Percentiles rank a stretch among this genome's conserved stretches.
Conservation (phyloP, 2,888 invertebrate species). For the Entomobrya proxima region DNA sequence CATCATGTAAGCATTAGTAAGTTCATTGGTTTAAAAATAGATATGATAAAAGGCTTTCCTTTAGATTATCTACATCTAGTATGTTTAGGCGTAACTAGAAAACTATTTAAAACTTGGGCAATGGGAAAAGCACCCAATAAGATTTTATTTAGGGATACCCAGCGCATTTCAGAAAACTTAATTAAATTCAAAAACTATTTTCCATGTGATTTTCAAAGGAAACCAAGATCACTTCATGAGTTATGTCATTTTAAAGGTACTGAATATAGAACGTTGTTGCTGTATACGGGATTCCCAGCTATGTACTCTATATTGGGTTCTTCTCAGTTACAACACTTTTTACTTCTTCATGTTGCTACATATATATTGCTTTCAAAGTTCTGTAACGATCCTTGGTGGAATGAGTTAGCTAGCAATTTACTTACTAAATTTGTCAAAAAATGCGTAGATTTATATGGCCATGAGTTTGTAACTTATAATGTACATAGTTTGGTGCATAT, state of each 20-base stretch:
- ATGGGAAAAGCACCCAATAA: neutral
- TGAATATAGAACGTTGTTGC: neutral
- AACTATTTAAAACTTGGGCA: neutral
- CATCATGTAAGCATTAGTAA: neutral
- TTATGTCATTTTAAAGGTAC: neutral
- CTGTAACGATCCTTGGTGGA: neutral
- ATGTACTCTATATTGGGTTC: neutral
- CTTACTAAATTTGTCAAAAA: neutral
- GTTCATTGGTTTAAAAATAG: neutral
- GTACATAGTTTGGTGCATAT: constrained; percentile 28
- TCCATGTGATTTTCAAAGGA: neutral
- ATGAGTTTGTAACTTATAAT: constrained; percentile 19
- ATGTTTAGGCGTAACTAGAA: neutral
- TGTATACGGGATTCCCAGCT: neutral
- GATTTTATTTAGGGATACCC: neutral
- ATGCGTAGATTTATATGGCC: neutral
- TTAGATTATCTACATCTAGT: neutral
- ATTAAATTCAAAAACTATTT: neutral
- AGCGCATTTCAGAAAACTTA: neutral
- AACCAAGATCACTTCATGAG: neutral
- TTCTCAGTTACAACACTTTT: neutral
- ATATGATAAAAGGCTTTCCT: neutral
- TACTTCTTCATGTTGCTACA: neutral
- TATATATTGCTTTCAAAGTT: neutral
- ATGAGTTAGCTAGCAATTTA: neutral